Conservation (phyloP, 2,113 vertebrate genomes). For the Vanacampus margaritifer region DNA sequence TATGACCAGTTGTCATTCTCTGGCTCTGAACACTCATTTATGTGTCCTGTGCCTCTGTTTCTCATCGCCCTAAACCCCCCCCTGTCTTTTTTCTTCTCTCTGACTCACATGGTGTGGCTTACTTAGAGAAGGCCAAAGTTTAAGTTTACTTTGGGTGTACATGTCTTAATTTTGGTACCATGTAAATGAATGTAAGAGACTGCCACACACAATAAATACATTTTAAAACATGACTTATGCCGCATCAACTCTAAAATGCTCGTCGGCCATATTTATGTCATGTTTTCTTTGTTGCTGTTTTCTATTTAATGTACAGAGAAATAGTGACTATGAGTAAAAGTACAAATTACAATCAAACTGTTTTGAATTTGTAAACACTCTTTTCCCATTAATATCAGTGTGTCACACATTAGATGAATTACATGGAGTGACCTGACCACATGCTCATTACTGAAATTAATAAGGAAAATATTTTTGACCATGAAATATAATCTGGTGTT, state of each 20-base stretch:
- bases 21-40: conserved; percentile 22
- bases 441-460: conserved; percentile 57
- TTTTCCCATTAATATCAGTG: conserved; percentile 36
- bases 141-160: not conserved
- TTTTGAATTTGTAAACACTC: conserved; percentile 34
- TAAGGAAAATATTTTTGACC: conserved; percentile 56
- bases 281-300: not conserved
- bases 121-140: not conserved
- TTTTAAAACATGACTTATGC: not conserved
- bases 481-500: conserved; percentile 56
- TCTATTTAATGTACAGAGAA: not conserved
- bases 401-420: conserved; percentile 5
- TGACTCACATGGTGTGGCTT: not conserved
- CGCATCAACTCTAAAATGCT: not conserved
- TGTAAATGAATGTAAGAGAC: not conserved
- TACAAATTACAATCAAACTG: not conserved
- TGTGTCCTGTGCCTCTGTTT: conserved; percentile 14
- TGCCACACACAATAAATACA: not conserved
- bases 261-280: not conserved
- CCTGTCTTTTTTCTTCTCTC: not conserved
- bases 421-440: conserved; percentile 22
- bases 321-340: not conserved
- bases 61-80: not conserved
- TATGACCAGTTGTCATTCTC: conserved; percentile 45
- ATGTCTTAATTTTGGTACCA: not conserved